These are phyloP conservation scores for Latrodectus hesperus DNA, from an alignment of 2,888 invertebrate species.

Conservation along the genomic window DNA sequence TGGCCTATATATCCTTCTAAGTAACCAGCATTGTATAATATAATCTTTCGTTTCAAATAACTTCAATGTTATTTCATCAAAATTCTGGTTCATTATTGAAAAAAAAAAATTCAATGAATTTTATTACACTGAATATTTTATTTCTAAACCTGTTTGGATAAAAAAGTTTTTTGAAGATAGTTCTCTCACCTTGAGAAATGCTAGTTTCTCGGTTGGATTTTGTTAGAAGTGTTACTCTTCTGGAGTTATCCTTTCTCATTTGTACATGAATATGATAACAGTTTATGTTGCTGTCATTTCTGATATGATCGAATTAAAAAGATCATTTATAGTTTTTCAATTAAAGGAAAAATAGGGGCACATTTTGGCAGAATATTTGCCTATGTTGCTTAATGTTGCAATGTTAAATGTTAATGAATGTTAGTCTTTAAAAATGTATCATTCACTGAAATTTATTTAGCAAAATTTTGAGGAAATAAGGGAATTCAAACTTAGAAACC, in stretches of 20 bases:
- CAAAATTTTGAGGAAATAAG: no score
- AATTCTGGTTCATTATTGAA: slow-evolving; percentile 10
- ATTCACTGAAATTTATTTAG: no score
- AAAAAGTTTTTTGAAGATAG: slow-evolving; percentile 7
- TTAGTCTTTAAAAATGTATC: no score
- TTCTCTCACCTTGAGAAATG: slow-evolving; percentile 37
- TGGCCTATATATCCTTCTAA: no score
- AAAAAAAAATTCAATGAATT: background rate
- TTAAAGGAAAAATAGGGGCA: no score
- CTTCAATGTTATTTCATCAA: background rate
- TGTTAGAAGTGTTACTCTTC: background rate
- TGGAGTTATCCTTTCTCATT: background rate
- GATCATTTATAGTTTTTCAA: no score
- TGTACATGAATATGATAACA: background rate
- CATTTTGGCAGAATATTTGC: no score
- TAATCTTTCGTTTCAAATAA: background rate
- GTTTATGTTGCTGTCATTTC: no score
- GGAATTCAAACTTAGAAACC: no score
- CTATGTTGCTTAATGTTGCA: no score
- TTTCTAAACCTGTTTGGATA: slow-evolving; percentile 33
- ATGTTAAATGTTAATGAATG: no score
- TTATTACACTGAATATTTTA: slow-evolving; percentile 7
- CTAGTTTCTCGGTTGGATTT: background rate
- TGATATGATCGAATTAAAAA: no score
- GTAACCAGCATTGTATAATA: background rate